These are phyloP conservation scores for Eilema depressum DNA, from an alignment of 2,888 invertebrate genomes.

Conservation along the genomic window DNA sequence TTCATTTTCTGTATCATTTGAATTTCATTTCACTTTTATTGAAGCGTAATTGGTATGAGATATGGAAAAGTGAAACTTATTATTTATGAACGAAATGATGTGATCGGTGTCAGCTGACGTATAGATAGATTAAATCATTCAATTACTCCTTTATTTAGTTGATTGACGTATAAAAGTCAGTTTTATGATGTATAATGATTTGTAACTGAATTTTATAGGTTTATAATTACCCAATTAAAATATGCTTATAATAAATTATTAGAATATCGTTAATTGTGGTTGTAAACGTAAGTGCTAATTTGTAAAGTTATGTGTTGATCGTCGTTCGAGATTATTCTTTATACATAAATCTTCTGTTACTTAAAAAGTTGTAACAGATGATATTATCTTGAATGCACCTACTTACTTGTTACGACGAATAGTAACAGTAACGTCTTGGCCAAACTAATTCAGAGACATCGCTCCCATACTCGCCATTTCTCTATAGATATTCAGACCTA, in stretches of 20 bases:
- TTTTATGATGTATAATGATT: slow-evolving; percentile 47
- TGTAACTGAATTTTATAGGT: slow-evolving; percentile 31
- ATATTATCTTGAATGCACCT: not conserved
- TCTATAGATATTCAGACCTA: not conserved
- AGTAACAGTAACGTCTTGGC: not conserved
- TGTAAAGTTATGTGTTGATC: not conserved
- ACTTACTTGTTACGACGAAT: not conserved
- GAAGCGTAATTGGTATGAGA: slow-evolving; percentile 24
- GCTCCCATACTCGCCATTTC: not conserved
- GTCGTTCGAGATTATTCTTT: not conserved
- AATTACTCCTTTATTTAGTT: slow-evolving; percentile 31
- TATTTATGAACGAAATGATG: slow-evolving; percentile 32
- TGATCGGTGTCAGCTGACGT: slow-evolving; percentile 30
- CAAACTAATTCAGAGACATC: not conserved
- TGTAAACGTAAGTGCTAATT: slow-evolving; percentile 7
- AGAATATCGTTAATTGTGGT: slow-evolving; percentile 8
- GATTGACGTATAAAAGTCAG: slow-evolving; percentile 39
- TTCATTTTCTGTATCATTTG: slow-evolving; percentile 19
- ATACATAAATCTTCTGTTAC: not conserved
- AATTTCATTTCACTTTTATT: slow-evolving; percentile 43
- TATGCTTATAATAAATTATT: slow-evolving; percentile 16
- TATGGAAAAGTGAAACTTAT: slow-evolving; percentile 48
- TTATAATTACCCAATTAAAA: slow-evolving; percentile 29
- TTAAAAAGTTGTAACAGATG: not conserved
- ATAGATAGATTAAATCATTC: slow-evolving; percentile 30